Evolutionary conservation across 1,140 invertebrate genomes (phyloP).

Genomic region (Calliphora vicina): DNA sequence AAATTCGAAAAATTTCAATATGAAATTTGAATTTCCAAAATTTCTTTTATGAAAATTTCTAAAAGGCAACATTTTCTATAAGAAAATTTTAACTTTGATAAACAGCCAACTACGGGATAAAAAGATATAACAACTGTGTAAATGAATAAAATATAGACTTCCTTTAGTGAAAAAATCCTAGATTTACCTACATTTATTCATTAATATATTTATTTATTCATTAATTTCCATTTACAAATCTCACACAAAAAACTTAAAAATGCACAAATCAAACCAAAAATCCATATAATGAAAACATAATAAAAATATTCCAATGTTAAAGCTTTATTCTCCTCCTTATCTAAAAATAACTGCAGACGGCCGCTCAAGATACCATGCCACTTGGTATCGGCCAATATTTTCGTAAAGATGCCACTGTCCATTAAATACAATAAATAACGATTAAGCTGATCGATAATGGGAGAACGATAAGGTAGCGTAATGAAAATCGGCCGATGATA

Average conservation of each 20-base stretch:
- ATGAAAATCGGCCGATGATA: not conserved
- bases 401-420: not conserved
- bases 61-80: no score
- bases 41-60: no score
- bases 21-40: no score
- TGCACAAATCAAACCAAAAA: not conserved
- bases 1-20: no score
- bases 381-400: not conserved
- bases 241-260: not conserved
- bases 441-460: not conserved
- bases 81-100: no score
- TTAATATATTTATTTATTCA: not conserved
- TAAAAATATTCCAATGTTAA: conserved; percentile 7
- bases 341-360: not conserved
- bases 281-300: not conserved
- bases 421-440: not conserved
- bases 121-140: no score
- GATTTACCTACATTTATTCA: no score
- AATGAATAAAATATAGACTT: no score
- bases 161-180: no score
- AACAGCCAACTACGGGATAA: no score
- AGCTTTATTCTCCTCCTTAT: not conserved
- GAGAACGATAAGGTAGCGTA: not conserved
- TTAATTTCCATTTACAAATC: not conserved
- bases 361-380: not conserved